Conservation (phyloP, 2,888 invertebrate species). For the Orchestes rusci region DNA sequence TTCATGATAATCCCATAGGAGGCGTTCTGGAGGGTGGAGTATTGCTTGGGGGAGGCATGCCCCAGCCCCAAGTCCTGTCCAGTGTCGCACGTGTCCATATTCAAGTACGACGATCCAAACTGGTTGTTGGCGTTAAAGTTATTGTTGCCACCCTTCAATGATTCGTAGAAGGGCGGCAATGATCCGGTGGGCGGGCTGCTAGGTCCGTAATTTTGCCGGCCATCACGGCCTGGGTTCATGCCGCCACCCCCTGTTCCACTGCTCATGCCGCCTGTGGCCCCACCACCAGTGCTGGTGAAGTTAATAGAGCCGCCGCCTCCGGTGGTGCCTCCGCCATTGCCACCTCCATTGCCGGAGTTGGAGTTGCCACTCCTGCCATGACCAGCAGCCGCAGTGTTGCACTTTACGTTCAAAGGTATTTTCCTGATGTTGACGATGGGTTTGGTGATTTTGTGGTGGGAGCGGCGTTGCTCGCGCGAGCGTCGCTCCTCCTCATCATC, state of each 20-base stretch:
- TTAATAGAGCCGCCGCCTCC: conserved; percentile 32
- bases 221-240: conserved; percentile 62
- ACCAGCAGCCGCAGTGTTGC: conserved; percentile 69
- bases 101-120: conserved; percentile 59
- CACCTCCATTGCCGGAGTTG: conserved; percentile 3
- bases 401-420: conserved; percentile 50
- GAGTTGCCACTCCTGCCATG: conserved; percentile 48
- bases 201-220: conserved; percentile 78
- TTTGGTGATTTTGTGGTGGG: conserved; percentile 60
- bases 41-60: conserved; percentile 50
- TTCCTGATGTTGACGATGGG: conserved; percentile 53
- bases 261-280: conserved; percentile 49
- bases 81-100: conserved; percentile 72
- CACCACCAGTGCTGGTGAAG: conserved; percentile 36
- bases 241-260: conserved; percentile 69
- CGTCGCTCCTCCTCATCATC: conserved; percentile 63
- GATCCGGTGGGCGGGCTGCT: conserved; percentile 77
- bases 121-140: conserved; percentile 62
- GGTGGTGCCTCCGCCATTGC: conserved; percentile 14
- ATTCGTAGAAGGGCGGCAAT: conserved; percentile 83
- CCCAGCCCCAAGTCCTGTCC: conserved; percentile 53
- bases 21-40: conserved; percentile 73
- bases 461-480: conserved; percentile 60
- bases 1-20: conserved; percentile 64
- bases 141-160: conserved; percentile 68